Base-by-base conservation (phyloP, 2,888 invertebrate genomes). In the Cephus pulcher region DNA sequence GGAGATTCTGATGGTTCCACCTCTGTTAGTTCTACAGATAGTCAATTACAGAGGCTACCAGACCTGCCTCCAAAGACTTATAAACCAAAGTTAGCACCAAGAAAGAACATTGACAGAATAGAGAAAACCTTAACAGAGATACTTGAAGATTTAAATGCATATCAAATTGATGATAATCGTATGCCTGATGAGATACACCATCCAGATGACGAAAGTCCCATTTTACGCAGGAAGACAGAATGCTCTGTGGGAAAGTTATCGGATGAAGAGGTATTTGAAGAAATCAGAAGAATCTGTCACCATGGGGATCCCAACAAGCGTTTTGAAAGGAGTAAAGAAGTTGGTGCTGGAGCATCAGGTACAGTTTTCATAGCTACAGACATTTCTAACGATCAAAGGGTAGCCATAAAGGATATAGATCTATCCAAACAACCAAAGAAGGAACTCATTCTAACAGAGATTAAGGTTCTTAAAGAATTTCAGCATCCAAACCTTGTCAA, bases 331-430 rank as follows among this genome's bases (percentile, higher is more conserved):
- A 94, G 95, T 82, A 96, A 96, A 88, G 97, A 98, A 90, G 95
- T 98, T 75, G 98, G 98, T 76, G 96, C 97, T 37, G 98, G 98
- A 23, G 98, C 98, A 73, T 98, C 98, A 56, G 98, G 98, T 76
- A 96, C 96, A 82, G 98, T 98, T 34, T 97, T 97, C 90, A 96
- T 96, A 84, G 98, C 98, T 0, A 95, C 94, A n/a, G 97, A 97
- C 90, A 93, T 94, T 81, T 94, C 94, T 83, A 95, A 94, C 75
- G 93, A 94, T 77, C 93, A 95, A 37, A 94, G 95, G 89, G 98
- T 99, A 11, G 99, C 99, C 40, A 96, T 99, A 84, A 99, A 99
- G 92, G 97, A 98, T 87, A 99, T 99, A 92, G 98, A 99, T 91
- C 94, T 99, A 90, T 95, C 96, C 69, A 97, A 97, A 91, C 99